Evolutionary conservation across 2,888 invertebrate species (phyloP), one percentile per base, ranked within the genome.

Genomic region (Caenorhabditis sulstoni): DNA sequence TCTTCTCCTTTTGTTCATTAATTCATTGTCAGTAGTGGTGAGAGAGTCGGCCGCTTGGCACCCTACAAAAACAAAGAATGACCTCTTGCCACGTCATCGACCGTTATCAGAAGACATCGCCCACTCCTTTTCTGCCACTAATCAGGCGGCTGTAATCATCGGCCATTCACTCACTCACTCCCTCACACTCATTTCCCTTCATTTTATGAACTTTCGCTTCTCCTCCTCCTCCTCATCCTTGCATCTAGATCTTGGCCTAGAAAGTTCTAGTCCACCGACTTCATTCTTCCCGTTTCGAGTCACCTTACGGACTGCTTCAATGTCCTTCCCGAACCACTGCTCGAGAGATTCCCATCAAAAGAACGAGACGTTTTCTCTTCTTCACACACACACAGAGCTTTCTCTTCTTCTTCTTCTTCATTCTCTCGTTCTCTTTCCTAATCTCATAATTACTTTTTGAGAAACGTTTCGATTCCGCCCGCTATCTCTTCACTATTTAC

Each of bases 1-100:
- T n/a, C 71, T 64, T 64, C 57, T 64, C 55, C 62, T 62, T 61
- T 62, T 64, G 55, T 64, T 71, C 64, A 64, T 71, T 71, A 64
- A 57, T 71, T 71, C 57, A 64, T 64, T 45, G 71, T n/a, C 58
- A 57, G 16, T 22, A 59, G 35, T 64, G 14, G 23, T 47, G 9
- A 11, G 23, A 44, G 22, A 14, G 16, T 29, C 12, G 23, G 23
- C 59, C 16, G n/a, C n/a, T 12, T 20, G 22, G 23, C 37, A 22
- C 7, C 14, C 12, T 11, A 4, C 12, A 14, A 41, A 41, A 41
- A 37, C 37, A 3, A 41, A 41, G 4, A 18, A 55, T 57, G 45
- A 55, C 37, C 57, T 57, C 47, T 37, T 45, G 57, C 57, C 57
- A 57, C 66, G 66, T 57, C 66, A 57, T 11, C 29, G 29, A 7